Conservation (phyloP, 2,113 vertebrate species). For the Anas platyrhynchos region DNA sequence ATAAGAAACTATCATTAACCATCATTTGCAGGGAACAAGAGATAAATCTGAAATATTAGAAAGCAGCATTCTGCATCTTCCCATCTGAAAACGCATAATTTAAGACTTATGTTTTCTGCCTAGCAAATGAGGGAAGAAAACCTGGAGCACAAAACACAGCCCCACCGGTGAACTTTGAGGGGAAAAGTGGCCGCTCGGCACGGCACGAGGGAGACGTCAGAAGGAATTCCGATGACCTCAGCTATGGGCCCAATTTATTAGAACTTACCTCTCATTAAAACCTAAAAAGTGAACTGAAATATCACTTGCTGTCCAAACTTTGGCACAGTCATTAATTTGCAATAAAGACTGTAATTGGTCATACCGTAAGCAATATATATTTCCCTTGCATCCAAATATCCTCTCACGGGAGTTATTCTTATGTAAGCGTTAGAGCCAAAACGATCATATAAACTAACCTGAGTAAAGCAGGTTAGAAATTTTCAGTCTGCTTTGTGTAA, state of each 20-base stretch:
- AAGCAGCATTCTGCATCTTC: background rate
- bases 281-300: slow-evolving; percentile 39
- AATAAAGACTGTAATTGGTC: slow-evolving; percentile 8
- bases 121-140: background rate
- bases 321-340: slow-evolving; percentile 30
- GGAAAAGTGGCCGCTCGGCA: background rate
- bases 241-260: slow-evolving; percentile 8
- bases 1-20: background rate
- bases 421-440: background rate
- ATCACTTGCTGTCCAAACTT: slow-evolving; percentile 27
- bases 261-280: slow-evolving; percentile 35
- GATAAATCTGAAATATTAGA: slow-evolving; percentile 4
- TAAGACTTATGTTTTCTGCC: background rate
- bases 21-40: background rate
- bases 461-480: slow-evolving; percentile 7
- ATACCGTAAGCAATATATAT: background rate
- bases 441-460: background rate
- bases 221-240: slow-evolving; percentile 31
- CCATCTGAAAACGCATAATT: background rate
- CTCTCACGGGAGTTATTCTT: slow-evolving; percentile 9
- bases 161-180: background rate
- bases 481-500: background rate
- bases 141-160: background rate
- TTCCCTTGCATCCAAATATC: slow-evolving; percentile 16
- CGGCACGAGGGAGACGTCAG: background rate